Percentiles rank a stretch among this genome's conserved stretches.
These are phyloP conservation scores for Trichomycterus rosablanca DNA, from an alignment of 2,113 vertebrate species.

Conservation along the genomic window DNA sequence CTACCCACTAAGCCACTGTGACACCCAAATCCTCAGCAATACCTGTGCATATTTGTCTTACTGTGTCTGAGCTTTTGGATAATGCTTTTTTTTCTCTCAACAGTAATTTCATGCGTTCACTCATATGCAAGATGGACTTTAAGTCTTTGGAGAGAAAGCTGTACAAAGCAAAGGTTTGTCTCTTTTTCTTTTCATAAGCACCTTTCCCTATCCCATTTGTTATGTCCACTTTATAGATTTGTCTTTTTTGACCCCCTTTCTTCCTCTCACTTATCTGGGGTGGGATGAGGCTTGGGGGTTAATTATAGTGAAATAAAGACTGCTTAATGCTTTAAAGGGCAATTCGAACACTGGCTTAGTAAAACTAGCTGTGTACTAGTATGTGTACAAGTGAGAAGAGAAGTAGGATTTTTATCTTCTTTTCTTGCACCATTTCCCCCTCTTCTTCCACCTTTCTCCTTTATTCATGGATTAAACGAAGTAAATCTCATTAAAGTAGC, in stretches of 20 bases:
- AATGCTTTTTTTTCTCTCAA: not conserved
- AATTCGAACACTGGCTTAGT: slow-evolving; percentile 58
- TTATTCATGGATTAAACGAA: slow-evolving; percentile 68
- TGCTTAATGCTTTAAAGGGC: slow-evolving; percentile 58
- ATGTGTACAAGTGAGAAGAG: slow-evolving; percentile 21
- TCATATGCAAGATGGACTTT: slow-evolving; percentile 62
- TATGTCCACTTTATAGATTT: too few species aligned
- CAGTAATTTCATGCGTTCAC: slow-evolving; percentile 64
- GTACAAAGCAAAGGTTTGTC: slow-evolving; percentile 59
- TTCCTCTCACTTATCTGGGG: slow-evolving; percentile 5
- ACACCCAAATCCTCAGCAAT: too few species aligned
- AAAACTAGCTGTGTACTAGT: slow-evolving; percentile 50
- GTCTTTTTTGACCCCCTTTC: too few species aligned
- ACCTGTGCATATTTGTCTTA: not conserved
- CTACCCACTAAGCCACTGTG: too few species aligned
- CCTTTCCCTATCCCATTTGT: too few species aligned
- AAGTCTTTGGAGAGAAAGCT: slow-evolving; percentile 63
- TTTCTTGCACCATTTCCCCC: slow-evolving; percentile 13
- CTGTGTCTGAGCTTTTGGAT: not conserved
- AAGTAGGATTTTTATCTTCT: slow-evolving; percentile 33
- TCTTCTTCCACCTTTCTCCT: slow-evolving; percentile 34
- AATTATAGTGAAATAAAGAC: slow-evolving; percentile 64
- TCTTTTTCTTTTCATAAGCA: slow-evolving; percentile 23
- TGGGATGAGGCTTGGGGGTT: slow-evolving; percentile 26
- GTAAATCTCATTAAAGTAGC: slow-evolving; percentile 74